Evolutionary conservation across 1,140 invertebrate genomes (phyloP).

Genomic region (Drosophila oshimai): DNA sequence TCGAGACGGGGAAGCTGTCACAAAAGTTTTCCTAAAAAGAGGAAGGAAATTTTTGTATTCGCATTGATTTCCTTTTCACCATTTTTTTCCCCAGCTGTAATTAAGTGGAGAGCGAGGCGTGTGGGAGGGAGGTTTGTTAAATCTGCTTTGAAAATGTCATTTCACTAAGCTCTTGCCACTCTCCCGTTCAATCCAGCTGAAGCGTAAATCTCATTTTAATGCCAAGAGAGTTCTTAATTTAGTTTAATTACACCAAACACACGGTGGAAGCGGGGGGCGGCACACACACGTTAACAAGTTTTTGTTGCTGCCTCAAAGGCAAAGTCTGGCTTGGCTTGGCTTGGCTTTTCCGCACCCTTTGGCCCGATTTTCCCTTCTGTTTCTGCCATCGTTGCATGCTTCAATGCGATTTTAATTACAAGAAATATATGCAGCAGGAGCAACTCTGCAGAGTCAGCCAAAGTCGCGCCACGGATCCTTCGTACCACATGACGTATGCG

Average conservation of each 20-base stretch:
- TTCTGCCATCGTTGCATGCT: constrained; percentile 42
- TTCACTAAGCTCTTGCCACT: constrained; percentile 69
- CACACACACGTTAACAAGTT: constrained; percentile 68
- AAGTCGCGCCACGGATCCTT: constrained; percentile 44
- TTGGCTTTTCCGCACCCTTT: not conserved
- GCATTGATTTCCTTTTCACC: constrained; percentile 13
- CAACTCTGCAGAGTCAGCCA: constrained; percentile 60
- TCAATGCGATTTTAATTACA: constrained; percentile 80
- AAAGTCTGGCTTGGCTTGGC: constrained; percentile 52
- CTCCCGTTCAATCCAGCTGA: constrained; percentile 60
- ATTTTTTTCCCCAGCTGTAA: constrained; percentile 33
- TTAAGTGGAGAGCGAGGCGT: constrained; percentile 31
- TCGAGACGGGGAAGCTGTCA: not conserved
- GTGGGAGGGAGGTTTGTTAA: constrained; percentile 34
- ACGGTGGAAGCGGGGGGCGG: not conserved
- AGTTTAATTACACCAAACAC: constrained; percentile 77
- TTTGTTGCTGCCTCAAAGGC: constrained; percentile 67
- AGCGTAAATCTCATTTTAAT: constrained; percentile 81
- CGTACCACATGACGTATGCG: constrained; percentile 74
- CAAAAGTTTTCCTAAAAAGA: constrained; percentile 7
- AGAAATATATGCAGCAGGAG: constrained; percentile 71
- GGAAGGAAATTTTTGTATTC: constrained; percentile 31
- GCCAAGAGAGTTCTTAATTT: constrained; percentile 80
- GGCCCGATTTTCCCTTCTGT: not conserved
- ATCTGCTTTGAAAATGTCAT: constrained; percentile 76